Evolutionary conservation across 2,888 invertebrate genomes (phyloP), one percentile per base, ranked within the genome.

Genomic region (Elysia crispata): DNA sequence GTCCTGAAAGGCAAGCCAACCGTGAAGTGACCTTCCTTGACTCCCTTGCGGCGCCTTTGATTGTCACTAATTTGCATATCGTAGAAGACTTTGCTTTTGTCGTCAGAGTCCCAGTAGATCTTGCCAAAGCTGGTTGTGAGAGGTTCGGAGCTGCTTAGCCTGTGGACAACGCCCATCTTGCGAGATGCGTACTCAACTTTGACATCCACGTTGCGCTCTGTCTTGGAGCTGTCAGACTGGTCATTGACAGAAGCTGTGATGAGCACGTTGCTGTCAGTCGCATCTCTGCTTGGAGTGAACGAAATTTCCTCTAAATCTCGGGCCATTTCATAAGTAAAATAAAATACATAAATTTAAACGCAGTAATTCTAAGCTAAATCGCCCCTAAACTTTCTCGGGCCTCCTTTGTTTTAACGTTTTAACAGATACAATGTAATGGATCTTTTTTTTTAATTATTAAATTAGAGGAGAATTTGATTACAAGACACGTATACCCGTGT

Each of bases 71-170:
- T 20, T 23, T 75, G 23, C 33, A 83, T 25, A 18, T 81, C 81
- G 70, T 83, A 83, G 73, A 62, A 82, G 23, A 83, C 81, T 64
- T 84, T 84, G 31, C 86, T 82, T 30, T 80, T 78, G 54, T 74
- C 70, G 23, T 57, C 23, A 84, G 86, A 85, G 81, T 87, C 85
- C 87, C 86, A 86, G 41, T 82, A 77, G 8, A 88, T 50, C 41
- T 83, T 83, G 5, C 86, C 84, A 18, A 76, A 82, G 66, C 84
- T 83, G 41, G 70, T 74, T 5, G 84, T 54, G 13, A 79, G 74
- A 0, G 69, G 73, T 25, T 54, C 66, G 28, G 77, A 82, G 49
- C 62, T 81, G 72, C 77, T 49, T 25, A 86, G 74, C 15, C 79
- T 82, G 62, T 82, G 84, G 23, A 81, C 83, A 3, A 86, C 20